Percentiles rank a stretch among this genome's conserved stretches.
Evolutionary conservation across 1,140 invertebrate species (phyloP).

Genomic region (Chionoecetes opilio): DNA sequence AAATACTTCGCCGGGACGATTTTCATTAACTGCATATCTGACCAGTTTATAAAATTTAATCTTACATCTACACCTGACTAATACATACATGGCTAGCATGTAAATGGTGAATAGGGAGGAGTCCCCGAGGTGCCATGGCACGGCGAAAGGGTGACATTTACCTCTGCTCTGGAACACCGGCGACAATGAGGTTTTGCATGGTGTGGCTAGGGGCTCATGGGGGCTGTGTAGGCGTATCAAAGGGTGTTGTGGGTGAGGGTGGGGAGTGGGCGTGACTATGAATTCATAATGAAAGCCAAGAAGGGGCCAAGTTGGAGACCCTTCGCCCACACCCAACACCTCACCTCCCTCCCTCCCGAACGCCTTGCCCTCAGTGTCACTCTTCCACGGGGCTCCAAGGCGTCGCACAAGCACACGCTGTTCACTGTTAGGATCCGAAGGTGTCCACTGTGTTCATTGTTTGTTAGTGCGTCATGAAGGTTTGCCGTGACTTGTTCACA

Average conservation of each 20-base stretch:
- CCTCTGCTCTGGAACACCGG: constrained; percentile 63
- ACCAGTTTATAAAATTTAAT: too few species aligned
- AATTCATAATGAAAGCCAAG: background rate
- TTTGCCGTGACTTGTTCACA: background rate
- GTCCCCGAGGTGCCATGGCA: background rate
- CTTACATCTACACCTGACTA: too few species aligned
- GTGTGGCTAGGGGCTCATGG: constrained; percentile 40
- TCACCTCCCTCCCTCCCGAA: background rate
- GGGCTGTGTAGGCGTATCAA: background rate
- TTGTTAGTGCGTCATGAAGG: background rate
- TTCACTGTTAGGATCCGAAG: background rate
- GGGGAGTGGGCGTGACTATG: background rate
- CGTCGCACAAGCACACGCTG: background rate
- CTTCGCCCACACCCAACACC: constrained; percentile 22
- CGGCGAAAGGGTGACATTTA: background rate
- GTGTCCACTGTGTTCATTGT: background rate
- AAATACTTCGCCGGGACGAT: too few species aligned
- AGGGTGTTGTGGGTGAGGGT: background rate
- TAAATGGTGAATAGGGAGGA: too few species aligned
- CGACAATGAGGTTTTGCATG: constrained; percentile 66
- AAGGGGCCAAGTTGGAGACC: background rate
- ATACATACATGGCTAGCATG: too few species aligned
- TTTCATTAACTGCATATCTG: too few species aligned
- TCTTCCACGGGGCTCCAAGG: background rate
- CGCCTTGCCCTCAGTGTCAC: background rate